Conservation (phyloP, 2,113 vertebrate genomes). For the Theristicus caerulescens region DNA sequence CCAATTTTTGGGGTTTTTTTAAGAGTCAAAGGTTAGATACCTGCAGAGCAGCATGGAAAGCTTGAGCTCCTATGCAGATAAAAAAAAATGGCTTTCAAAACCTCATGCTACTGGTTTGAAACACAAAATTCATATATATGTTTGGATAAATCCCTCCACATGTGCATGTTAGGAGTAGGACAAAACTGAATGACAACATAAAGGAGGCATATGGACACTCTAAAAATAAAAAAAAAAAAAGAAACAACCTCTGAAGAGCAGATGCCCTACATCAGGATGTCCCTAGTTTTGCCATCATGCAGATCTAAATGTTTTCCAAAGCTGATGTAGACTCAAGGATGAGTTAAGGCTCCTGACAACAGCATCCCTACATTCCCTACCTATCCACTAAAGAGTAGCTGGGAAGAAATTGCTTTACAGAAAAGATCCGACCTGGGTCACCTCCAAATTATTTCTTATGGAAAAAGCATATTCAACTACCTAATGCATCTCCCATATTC, state of each 20-base stretch:
- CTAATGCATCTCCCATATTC: neutral
- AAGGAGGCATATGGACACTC: neutral
- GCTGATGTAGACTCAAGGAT: neutral
- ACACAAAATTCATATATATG: rapidly evolving
- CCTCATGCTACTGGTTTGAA: neutral
- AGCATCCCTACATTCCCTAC: neutral
- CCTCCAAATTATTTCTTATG: neutral
- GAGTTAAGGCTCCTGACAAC: neutral
- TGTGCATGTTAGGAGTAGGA: neutral
- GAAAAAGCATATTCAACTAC: neutral
- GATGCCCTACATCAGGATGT: neutral
- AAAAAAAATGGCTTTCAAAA: neutral
- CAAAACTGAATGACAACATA: neutral
- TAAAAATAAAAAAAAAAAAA: neutral
- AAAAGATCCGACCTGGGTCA: neutral
- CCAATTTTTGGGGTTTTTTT: neutral
- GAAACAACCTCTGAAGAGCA: neutral
- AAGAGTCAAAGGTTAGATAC: neutral
- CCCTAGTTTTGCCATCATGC: neutral
- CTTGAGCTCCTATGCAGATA: neutral
- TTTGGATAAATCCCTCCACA: neutral
- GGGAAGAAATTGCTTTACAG: neutral
- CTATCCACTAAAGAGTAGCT: neutral
- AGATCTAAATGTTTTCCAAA: neutral
- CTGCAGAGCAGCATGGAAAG: neutral